Evolutionary conservation across 2,888 invertebrate genomes (phyloP).

Genomic region (Lasioglossum calceatum): DNA sequence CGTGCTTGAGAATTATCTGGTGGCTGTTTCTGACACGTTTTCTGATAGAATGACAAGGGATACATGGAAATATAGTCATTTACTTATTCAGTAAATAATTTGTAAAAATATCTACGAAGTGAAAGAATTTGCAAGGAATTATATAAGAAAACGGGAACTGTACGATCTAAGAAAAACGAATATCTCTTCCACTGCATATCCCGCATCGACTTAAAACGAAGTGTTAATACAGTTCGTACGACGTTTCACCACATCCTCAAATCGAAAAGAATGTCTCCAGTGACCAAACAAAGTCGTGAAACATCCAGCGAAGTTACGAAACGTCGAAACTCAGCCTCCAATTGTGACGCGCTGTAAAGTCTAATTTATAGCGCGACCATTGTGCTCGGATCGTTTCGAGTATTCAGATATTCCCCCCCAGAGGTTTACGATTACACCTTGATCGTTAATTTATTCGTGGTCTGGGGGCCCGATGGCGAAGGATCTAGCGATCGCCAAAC

Average conservation of each 20-base stretch:
- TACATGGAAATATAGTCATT: background rate
- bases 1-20: background rate
- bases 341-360: constrained; percentile 47
- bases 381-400: constrained; percentile 32
- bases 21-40: background rate
- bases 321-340: constrained; percentile 22
- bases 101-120: no score
- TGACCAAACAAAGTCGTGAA: background rate
- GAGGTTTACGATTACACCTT: constrained; percentile 54
- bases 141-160: no score
- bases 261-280: background rate
- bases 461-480: constrained; percentile 8
- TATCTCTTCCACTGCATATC: no score
- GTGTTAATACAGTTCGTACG: background rate
- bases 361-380: constrained; percentile 55
- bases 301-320: constrained; percentile 34
- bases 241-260: background rate
- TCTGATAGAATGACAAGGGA: background rate
- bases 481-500: constrained; percentile 43
- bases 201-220: background rate
- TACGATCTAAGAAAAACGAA: no score
- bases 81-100: background rate
- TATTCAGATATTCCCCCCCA: constrained; percentile 23
- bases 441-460: constrained; percentile 51
- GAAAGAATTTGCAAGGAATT: no score